Conservation (phyloP, 2,113 vertebrate species). For the Dinomys branickii region DNA sequence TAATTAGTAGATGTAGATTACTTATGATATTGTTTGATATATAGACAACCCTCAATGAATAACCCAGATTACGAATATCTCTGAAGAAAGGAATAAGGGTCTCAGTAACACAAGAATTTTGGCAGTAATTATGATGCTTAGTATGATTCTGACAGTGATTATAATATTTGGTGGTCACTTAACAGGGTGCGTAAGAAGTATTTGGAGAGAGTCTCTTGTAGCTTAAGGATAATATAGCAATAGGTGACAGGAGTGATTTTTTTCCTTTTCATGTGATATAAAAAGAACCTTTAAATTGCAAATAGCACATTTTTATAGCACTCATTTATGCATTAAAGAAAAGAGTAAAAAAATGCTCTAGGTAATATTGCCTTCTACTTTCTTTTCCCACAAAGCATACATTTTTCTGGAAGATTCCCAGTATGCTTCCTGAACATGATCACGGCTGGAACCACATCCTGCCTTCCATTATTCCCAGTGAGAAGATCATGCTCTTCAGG, state of each 20-base stretch:
- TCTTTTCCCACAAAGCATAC: neutral
- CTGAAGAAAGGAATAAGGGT: neutral
- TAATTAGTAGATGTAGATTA: neutral
- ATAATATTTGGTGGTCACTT: neutral
- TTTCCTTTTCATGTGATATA: neutral
- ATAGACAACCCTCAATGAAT: neutral
- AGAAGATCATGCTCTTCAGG: neutral
- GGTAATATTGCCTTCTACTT: neutral
- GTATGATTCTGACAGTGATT: neutral
- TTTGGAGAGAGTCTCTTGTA: neutral
- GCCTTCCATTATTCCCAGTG: neutral
- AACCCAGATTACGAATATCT: neutral
- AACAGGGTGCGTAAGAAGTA: neutral
- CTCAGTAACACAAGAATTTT: neutral
- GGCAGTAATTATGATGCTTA: neutral
- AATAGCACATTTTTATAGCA: neutral
- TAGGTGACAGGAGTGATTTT: neutral
- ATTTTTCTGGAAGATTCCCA: neutral
- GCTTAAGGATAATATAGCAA: neutral
- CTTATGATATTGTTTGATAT: neutral
- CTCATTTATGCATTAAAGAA: neutral
- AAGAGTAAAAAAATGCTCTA: neutral
- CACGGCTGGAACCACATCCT: neutral
- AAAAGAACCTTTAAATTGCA: neutral
- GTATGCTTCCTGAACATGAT: neutral